A percentile compares a stretch with the other conserved stretches of the same genome.
Evolutionary conservation across 2,888 invertebrate species (phyloP).

Genomic region (Cantharis rufa): DNA sequence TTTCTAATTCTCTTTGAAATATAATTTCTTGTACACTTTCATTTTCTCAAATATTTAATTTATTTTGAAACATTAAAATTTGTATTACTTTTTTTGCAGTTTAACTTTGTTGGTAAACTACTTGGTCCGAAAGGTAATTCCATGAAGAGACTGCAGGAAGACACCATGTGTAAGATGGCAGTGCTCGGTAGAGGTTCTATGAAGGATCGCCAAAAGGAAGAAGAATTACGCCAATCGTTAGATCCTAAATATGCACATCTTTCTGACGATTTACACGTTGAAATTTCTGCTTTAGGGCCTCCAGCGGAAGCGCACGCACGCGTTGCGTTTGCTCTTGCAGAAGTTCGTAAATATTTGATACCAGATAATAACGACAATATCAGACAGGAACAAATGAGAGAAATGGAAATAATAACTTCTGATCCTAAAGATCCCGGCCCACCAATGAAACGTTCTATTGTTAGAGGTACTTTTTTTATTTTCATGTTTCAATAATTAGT

Average conservation of each 20-base stretch:
- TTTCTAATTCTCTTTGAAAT: no score
- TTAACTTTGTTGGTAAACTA: conserved; percentile 93
- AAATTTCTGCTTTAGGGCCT: conserved; percentile 84
- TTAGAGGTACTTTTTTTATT: conserved; percentile 43
- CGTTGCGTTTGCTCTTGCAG: conserved; percentile 82
- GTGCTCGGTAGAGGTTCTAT: conserved; percentile 91
- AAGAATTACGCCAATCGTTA: conserved; percentile 73
- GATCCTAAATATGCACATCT: conserved; percentile 90
- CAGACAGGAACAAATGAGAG: conserved; percentile 81
- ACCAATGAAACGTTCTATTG: conserved; percentile 41
- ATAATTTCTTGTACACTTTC: not conserved
- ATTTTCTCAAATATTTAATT: not conserved
- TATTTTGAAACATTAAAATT: not conserved
- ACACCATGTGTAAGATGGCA: conserved; percentile 95
- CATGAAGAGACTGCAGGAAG: conserved; percentile 89
- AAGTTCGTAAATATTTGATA: conserved; percentile 74
- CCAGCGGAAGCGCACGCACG: conserved; percentile 85
- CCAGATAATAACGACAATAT: conserved; percentile 83
- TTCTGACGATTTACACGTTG: conserved; percentile 85
- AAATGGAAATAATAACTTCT: conserved; percentile 65
- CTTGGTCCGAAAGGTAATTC: conserved; percentile 93
- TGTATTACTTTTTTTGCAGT: conserved; percentile 59
- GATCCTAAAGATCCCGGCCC: conserved; percentile 39
- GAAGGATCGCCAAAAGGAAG: conserved; percentile 84
- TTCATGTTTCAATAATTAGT: not conserved